Base-by-base conservation (phyloP, 2,113 vertebrate species). In the Etheostoma cragini region DNA sequence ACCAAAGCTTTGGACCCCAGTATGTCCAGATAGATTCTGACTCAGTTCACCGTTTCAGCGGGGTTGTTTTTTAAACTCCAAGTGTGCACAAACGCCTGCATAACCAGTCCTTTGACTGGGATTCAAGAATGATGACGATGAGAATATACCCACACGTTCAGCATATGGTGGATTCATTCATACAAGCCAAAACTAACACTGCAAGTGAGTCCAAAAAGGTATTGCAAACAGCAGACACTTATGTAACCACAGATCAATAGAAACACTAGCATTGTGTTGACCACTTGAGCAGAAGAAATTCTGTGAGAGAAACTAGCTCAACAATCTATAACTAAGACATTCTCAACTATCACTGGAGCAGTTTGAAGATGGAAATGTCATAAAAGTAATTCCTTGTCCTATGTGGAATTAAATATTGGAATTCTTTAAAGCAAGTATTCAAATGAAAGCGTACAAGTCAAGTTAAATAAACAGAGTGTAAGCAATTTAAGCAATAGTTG, bases 101-200 rank as follows among this genome's bases (percentile, higher is more conserved):
- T 72, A 72, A 77, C 54, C 56, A 49, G 24, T 76, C 70, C 68
- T 74, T 66, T 89, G 85, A 83, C 67, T 35, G 35, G 19, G 61
- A 82, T 81, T 81, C 47, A 81, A 85, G 26, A 65, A 57, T 45
- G 78, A 84, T 47, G 54, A 71, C 30, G 49, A 53, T 46, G 38
- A 72, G 33, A 75, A 46, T n/a, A 66, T 56, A 52, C 38, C 70
- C 30, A 26, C 69, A 57, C 26, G 56, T 61, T 62, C 49, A 76
- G 58, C 76, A 81, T 73, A 88, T 81, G 76, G 69, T 54, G 49
- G 35, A 73, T 73, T 63, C 54, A 68, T 77, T 77, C 49, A 42
- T 12, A 54, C 72, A 19, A 38, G 56, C 56, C 68, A 68, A 66
- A 65, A 33, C 60, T 54, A 53, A 53, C 35, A 42, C 22, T 42